Conservation (phyloP, 2,888 invertebrate species). For the Taenaris catops region DNA sequence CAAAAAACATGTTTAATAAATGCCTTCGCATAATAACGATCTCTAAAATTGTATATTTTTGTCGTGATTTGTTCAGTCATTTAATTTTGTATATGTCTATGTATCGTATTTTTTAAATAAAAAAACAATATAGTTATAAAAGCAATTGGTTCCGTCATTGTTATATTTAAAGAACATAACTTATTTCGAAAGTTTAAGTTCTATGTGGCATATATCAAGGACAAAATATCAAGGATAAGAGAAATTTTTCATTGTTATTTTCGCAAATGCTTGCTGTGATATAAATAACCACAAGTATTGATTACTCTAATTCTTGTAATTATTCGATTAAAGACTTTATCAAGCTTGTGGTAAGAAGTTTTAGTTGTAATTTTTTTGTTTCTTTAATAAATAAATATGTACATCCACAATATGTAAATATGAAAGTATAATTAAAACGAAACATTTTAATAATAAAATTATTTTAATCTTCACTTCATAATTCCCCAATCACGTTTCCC, state of each 20-base stretch:
- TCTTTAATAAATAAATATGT: slow-evolving; percentile 25
- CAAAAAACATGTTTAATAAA: background rate
- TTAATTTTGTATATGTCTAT: no score
- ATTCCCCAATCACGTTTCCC: no score
- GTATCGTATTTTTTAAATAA: background rate
- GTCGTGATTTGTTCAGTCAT: slow-evolving; percentile 5
- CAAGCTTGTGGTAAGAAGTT: slow-evolving; percentile 28
- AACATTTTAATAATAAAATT: slow-evolving; percentile 2
- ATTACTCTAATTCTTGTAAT: slow-evolving; percentile 14
- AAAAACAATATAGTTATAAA: no score
- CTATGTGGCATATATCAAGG: slow-evolving; percentile 7
- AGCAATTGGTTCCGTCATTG: no score
- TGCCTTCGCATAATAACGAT: background rate
- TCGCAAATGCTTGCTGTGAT: slow-evolving; percentile 36
- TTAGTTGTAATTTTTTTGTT: slow-evolving; percentile 27
- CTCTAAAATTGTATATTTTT: slow-evolving; percentile 1
- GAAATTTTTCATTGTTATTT: slow-evolving; percentile 21
- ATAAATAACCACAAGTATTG: slow-evolving; percentile 29
- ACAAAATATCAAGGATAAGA: slow-evolving; percentile 4
- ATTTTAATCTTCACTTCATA: background rate
- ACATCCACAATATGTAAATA: slow-evolving; percentile 30
- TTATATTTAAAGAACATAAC: no score
- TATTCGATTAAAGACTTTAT: slow-evolving; percentile 15
- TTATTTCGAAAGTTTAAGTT: no score
- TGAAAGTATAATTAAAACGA: slow-evolving; percentile 23